Conservation (phyloP, 1,140 invertebrate genomes). For the Cyphomyrmex costatus region DNA sequence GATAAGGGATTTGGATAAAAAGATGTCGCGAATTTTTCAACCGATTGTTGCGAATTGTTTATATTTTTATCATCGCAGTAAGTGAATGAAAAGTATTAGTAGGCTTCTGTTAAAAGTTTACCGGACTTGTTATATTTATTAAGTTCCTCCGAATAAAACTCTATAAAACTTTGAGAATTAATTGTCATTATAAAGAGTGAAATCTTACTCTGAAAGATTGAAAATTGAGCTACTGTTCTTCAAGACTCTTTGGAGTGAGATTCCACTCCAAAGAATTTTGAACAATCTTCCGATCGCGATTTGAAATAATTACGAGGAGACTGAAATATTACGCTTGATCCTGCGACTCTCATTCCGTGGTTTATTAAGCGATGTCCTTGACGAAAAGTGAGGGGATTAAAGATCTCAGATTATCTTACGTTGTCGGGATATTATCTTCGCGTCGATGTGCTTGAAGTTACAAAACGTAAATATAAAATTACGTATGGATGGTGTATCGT, state of each 20-base stretch:
- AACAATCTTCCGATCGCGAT: neutral
- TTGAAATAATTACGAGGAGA: neutral
- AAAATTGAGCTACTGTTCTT: too few species aligned
- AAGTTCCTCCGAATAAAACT: neutral
- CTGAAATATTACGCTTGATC: neutral
- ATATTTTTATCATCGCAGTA: neutral
- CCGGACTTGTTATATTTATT: neutral
- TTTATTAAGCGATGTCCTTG: slow-evolving; percentile 28
- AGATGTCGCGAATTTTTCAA: neutral
- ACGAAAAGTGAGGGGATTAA: slow-evolving; percentile 48
- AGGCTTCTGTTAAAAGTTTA: neutral
- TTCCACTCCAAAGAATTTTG: neutral
- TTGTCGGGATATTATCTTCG: slow-evolving; percentile 18
- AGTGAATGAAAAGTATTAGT: too few species aligned
- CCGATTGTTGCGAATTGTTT: neutral
- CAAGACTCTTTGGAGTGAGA: too few species aligned
- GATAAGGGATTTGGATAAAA: neutral
- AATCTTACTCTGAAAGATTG: too few species aligned
- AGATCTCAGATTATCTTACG: slow-evolving; percentile 8
- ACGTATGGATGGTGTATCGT: neutral
- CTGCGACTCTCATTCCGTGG: neutral
- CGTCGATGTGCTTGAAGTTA: neutral
- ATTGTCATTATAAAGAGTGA: too few species aligned
- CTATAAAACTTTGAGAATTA: too few species aligned
- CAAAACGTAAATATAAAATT: neutral